Percentiles rank a stretch among this genome's conserved stretches.
Conservation (phyloP, 2,888 invertebrate genomes). For the Eutolmus rufibarbis region DNA sequence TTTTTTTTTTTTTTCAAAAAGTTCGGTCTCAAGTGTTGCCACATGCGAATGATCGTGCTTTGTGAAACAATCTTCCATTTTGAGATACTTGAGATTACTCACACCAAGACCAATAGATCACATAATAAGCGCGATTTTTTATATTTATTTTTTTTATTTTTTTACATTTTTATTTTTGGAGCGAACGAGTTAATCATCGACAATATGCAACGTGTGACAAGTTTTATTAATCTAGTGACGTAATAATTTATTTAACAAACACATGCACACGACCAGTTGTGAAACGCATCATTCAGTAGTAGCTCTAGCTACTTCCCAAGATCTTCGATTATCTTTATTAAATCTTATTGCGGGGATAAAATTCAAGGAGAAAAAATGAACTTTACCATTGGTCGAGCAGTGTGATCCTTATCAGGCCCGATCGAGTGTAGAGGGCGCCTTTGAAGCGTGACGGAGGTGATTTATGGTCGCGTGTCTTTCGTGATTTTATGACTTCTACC, state of each 20-base stretch:
- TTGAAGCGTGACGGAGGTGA: constrained; percentile 62
- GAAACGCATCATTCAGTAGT: neutral
- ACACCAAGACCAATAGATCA: constrained; percentile 34
- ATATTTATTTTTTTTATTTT: neutral
- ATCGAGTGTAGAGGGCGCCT: neutral
- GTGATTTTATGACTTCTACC: constrained; percentile 46
- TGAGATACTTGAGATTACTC: constrained; percentile 5
- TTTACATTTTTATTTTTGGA: neutral
- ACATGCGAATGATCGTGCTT: neutral
- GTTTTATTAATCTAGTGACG: constrained; percentile 37
- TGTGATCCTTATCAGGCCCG: constrained; percentile 2
- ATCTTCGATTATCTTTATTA: neutral
- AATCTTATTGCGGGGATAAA: neutral
- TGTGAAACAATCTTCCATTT: constrained; percentile 21
- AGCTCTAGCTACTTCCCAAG: neutral
- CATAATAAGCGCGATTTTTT: constrained; percentile 10
- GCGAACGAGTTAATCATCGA: constrained; percentile 24
- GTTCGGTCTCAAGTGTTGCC: constrained; percentile 2
- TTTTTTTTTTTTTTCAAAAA: neutral
- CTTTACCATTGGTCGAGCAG: neutral
- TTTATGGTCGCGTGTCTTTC: constrained; percentile 54
- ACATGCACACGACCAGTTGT: neutral
- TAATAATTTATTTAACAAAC: constrained; percentile 32
- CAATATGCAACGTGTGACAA: constrained; percentile 41
- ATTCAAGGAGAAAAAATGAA: constrained; percentile 3